phyloP scores from a whole-genome alignment of 1,140 invertebrate genomes.

The Calycopis cecrops region DNA sequence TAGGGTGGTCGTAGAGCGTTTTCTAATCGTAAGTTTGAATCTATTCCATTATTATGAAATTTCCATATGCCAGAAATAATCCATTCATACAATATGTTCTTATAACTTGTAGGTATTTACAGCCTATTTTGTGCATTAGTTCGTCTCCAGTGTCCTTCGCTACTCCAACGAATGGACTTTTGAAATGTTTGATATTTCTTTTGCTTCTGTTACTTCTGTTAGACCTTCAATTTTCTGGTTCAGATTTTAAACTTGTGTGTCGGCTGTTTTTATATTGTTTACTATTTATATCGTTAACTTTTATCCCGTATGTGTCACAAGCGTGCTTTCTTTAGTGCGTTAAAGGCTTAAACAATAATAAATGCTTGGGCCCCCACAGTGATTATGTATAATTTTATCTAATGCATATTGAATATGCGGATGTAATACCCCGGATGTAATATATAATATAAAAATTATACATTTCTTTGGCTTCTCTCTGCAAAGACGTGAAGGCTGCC shows the following conservation, averaged over 20 bases:
- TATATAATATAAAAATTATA: no score
- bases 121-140: conserved; percentile 35
- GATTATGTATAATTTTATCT: conserved; percentile 71
- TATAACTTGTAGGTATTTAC: conserved; percentile 39
- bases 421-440: conserved; percentile 69
- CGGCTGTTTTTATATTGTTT: conserved; percentile 31
- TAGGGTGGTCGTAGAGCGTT: not conserved
- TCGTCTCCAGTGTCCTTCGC: conserved; percentile 26
- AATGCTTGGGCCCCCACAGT: conserved; percentile 70
- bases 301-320: conserved; percentile 50
- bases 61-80: no score
- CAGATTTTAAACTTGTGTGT: conserved; percentile 47
- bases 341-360: conserved; percentile 71
- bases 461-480: conserved; percentile 72
- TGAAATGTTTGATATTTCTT: conserved; percentile 58
- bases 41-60: no score
- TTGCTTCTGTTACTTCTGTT: conserved; percentile 51
- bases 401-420: conserved; percentile 73
- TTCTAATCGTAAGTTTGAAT: not conserved
- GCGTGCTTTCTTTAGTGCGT: conserved; percentile 67
- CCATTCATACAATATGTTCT: conserved; percentile 22
- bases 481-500: conserved; percentile 61
- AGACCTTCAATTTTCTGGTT: conserved; percentile 50
- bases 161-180: conserved; percentile 53
- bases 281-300: conserved; percentile 53